phyloP scores from a whole-genome alignment of 1,140 invertebrate genomes.

The Lordiphosa stackelbergi region DNA sequence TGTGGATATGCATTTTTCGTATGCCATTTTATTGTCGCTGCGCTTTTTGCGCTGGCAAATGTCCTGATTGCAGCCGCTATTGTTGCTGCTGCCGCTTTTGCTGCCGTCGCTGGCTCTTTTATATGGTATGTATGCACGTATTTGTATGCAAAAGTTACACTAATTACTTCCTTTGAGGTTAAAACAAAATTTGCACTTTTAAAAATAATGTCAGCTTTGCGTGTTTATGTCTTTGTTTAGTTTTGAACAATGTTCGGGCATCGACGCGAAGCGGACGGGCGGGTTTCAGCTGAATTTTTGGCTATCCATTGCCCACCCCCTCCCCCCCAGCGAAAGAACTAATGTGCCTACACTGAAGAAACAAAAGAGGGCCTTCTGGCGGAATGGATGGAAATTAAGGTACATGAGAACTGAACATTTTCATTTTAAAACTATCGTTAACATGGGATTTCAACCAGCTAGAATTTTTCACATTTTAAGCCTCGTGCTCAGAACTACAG shows the following conservation, averaged over 20 bases:
- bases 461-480: too few species aligned
- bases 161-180: slow-evolving; percentile 76
- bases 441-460: too few species aligned
- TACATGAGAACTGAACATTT: too few species aligned
- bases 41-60: slow-evolving; percentile 32
- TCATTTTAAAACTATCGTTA: too few species aligned
- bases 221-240: slow-evolving; percentile 77
- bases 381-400: too few species aligned
- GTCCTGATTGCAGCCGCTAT: slow-evolving; percentile 34
- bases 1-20: slow-evolving; percentile 42
- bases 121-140: slow-evolving; percentile 52
- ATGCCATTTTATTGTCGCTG: slow-evolving; percentile 42
- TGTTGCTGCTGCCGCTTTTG: slow-evolving; percentile 21
- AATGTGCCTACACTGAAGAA: too few species aligned
- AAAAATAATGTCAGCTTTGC: slow-evolving; percentile 76
- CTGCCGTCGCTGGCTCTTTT: slow-evolving; percentile 16
- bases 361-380: too few species aligned
- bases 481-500: too few species aligned
- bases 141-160: slow-evolving; percentile 73
- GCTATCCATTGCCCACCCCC: too few species aligned
- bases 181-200: slow-evolving; percentile 77
- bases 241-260: slow-evolving; percentile 37
- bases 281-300: background rate
- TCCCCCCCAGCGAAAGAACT: too few species aligned
- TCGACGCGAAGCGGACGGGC: background rate